A percentile compares a stretch with the other conserved stretches of the same genome.
Evolutionary conservation across 2,888 invertebrate species (phyloP).

Genomic region (Nowickia ferox): DNA sequence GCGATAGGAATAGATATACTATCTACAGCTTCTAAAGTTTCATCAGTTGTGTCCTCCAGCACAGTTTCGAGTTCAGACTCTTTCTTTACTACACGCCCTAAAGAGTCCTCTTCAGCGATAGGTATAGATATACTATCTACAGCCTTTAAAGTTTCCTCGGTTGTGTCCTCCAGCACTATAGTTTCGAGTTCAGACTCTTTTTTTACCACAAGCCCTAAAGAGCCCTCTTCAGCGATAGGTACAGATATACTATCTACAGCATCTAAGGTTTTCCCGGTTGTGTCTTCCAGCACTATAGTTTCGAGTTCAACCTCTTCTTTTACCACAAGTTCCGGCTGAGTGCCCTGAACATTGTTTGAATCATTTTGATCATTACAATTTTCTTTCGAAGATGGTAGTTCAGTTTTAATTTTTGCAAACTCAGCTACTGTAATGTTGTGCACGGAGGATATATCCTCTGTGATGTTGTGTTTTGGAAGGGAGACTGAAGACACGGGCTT

Average conservation of each 20-base stretch:
- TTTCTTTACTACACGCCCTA: not conserved
- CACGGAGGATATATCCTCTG: not conserved
- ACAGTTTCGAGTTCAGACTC: constrained; percentile 1
- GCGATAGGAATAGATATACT: too few species aligned
- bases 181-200: not conserved
- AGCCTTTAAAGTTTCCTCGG: not conserved
- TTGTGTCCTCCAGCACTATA: not conserved
- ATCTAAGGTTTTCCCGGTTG: not conserved
- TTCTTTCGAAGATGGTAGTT: not conserved
- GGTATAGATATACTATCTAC: not conserved
- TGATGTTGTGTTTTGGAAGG: not conserved
- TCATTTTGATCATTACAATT: not conserved
- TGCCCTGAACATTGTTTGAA: not conserved
- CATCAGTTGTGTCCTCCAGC: too few species aligned
- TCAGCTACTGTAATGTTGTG: not conserved
- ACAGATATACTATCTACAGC: not conserved
- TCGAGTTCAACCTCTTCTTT: not conserved
- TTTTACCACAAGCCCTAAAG: too few species aligned
- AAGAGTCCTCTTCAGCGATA: not conserved
- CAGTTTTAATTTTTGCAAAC: constrained; percentile 48
- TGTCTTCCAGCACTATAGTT: not conserved
- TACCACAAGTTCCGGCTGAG: too few species aligned
- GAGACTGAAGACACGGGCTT: not conserved
- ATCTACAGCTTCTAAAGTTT: not conserved
- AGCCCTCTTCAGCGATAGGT: too few species aligned